Conservation (phyloP, 1,140 invertebrate species). For the Whitmania pigra region DNA sequence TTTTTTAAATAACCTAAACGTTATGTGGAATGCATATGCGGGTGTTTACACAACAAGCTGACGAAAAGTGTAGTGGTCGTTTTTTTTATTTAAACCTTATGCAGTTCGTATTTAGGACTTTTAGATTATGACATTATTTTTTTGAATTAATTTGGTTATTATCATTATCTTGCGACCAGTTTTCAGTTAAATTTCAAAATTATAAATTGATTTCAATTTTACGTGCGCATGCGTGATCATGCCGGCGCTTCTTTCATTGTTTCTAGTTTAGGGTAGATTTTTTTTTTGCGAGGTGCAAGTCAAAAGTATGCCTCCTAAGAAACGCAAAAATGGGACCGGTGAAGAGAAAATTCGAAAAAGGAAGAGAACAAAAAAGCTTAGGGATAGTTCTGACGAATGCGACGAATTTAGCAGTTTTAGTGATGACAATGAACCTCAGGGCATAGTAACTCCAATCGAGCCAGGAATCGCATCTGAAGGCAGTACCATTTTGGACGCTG, state of each 20-base stretch:
- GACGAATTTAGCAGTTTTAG: not conserved
- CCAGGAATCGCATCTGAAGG: not conserved
- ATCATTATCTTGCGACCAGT: too few species aligned
- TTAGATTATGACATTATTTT: too few species aligned
- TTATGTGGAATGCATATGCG: too few species aligned
- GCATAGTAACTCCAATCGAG: not conserved
- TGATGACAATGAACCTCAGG: not conserved
- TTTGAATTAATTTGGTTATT: too few species aligned
- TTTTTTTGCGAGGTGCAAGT: not conserved
- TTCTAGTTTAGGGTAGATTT: not conserved
- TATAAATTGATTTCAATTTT: too few species aligned
- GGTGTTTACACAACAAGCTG: too few species aligned
- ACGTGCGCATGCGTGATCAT: not conserved
- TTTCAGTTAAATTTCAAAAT: too few species aligned
- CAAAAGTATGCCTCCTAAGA: constrained; percentile 4
- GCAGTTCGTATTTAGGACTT: too few species aligned
- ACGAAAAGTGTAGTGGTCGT: too few species aligned
- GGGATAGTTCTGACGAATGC: not conserved
- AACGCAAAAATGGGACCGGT: not conserved
- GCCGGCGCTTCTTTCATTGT: constrained; percentile 12
- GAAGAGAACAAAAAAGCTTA: constrained; percentile 5
- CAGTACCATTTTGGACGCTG: not conserved
- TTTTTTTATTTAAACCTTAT: too few species aligned
- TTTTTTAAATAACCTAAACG: too few species aligned
- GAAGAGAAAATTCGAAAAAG: constrained; percentile 1